These are phyloP conservation scores for Timema cristinae DNA, from an alignment of 2,888 invertebrate species.

Conservation along the genomic window DNA sequence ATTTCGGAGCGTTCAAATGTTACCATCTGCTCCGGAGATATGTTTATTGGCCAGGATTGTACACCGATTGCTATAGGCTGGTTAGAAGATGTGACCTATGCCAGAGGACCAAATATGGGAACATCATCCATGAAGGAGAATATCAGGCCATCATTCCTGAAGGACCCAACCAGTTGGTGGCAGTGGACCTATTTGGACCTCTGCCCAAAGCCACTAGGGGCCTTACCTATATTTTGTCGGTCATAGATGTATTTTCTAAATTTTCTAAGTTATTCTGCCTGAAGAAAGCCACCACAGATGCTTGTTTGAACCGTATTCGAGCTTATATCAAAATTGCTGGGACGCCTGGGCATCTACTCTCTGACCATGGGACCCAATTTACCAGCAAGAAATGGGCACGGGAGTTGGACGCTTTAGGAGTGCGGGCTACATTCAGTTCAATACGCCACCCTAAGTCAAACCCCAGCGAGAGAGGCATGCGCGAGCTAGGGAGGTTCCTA, in stretches of 20 bases:
- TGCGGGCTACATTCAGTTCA: neutral
- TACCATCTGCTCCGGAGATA: neutral
- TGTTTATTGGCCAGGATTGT: neutral
- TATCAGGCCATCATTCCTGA: neutral
- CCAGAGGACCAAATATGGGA: neutral
- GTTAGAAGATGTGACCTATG: neutral
- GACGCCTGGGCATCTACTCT: neutral
- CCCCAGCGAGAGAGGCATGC: neutral
- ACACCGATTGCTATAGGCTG: neutral
- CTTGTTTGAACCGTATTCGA: neutral
- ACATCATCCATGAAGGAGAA: neutral
- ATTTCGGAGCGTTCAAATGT: neutral
- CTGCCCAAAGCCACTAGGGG: slow-evolving; percentile 7
- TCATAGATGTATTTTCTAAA: slow-evolving; percentile 10
- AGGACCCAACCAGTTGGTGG: neutral
- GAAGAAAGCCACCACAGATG: neutral
- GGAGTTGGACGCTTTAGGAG: neutral
- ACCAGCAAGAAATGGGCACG: neutral
- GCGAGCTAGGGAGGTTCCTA: neutral
- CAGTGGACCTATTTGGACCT: slow-evolving; percentile 12
- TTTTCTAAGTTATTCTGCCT: neutral
- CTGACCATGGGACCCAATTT: neutral
- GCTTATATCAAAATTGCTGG: neutral
- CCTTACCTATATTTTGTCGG: neutral
- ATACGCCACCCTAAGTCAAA: neutral